These are phyloP conservation scores for Anhinga rufa DNA, from an alignment of 2,113 vertebrate genomes.

Conservation along the genomic window DNA sequence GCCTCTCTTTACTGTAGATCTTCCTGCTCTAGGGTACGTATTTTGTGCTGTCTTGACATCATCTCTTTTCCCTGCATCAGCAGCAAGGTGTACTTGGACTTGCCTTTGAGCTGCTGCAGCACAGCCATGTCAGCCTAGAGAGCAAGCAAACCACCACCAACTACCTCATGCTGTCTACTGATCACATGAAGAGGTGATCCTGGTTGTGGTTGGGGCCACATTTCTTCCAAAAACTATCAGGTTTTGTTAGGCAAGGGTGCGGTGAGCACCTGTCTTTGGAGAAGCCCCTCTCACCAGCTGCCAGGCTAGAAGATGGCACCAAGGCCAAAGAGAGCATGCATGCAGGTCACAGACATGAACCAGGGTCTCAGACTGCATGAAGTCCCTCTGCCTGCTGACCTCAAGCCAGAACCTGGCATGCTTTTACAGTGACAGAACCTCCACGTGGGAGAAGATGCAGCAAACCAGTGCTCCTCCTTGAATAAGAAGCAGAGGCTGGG, in stretches of 20 bases:
- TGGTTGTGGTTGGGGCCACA: neutral
- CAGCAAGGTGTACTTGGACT: neutral
- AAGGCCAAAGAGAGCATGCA: neutral
- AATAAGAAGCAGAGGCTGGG: neutral
- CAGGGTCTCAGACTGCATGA: neutral
- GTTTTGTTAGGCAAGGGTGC: neutral
- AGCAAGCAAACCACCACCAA: neutral
- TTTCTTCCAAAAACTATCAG: neutral
- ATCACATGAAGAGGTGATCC: neutral
- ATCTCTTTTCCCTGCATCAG: neutral
- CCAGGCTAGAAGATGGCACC: neutral
- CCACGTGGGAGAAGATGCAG: neutral
- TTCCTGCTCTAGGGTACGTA: neutral
- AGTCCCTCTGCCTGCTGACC: neutral
- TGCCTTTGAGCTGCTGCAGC: neutral
- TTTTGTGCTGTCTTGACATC: neutral
- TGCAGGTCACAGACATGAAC: neutral
- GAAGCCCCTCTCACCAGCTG: neutral
- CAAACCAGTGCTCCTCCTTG: neutral
- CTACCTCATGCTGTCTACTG: accelerated
- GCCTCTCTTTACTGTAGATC: neutral
- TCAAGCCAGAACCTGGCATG: neutral
- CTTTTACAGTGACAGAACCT: neutral
- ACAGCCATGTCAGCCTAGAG: accelerated
- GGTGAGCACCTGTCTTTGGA: neutral